phyloP scores from a whole-genome alignment of 2,888 invertebrate species.

The Hirtodrosophila trivittata region DNA sequence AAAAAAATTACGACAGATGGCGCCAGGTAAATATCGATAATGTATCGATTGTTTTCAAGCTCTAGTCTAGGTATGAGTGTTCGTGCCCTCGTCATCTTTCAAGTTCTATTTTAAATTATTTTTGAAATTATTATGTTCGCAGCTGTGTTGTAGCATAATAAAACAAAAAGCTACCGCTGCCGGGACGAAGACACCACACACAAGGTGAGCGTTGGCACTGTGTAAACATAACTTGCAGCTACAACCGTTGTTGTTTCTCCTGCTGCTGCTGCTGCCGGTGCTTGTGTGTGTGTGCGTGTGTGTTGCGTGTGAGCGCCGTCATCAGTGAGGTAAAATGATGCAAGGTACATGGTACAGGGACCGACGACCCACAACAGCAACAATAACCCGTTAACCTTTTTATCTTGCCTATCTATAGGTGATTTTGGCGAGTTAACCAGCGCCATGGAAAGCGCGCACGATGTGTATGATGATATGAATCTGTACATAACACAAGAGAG shows the following conservation, averaged over 20 bases:
- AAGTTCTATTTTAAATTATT: constrained; percentile 14
- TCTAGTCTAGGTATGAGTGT: constrained; percentile 19
- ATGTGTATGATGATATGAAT: constrained; percentile 89
- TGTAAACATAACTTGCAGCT: constrained; percentile 16
- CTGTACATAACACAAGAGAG: constrained; percentile 94
- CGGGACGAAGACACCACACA: constrained; percentile 8
- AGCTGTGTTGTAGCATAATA: constrained; percentile 13
- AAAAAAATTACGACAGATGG: constrained; percentile 16
- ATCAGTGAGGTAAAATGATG: constrained; percentile 40
- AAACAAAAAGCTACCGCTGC: background rate
- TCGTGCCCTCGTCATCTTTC: constrained; percentile 50
- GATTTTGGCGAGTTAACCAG: constrained; percentile 3
- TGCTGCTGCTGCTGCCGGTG: constrained; percentile 37
- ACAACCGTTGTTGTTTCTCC: constrained; percentile 21
- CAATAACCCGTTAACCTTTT: background rate
- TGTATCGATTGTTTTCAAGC: constrained; percentile 5
- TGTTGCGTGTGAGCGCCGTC: constrained; percentile 38
- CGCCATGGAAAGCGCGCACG: constrained; percentile 58
- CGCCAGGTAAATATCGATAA: constrained; percentile 35
- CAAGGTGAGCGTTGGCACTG: constrained; percentile 7
- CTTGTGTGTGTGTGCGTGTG: constrained; percentile 34
- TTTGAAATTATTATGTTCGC: constrained; percentile 39
- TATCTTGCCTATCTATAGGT: constrained; percentile 7
- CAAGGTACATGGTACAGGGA: constrained; percentile 21
- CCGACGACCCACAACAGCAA: constrained; percentile 3